Percentiles rank a stretch among this genome's conserved stretches.
Conservation (phyloP, 2,888 invertebrate species). For the Drosophila austrosaltans region DNA sequence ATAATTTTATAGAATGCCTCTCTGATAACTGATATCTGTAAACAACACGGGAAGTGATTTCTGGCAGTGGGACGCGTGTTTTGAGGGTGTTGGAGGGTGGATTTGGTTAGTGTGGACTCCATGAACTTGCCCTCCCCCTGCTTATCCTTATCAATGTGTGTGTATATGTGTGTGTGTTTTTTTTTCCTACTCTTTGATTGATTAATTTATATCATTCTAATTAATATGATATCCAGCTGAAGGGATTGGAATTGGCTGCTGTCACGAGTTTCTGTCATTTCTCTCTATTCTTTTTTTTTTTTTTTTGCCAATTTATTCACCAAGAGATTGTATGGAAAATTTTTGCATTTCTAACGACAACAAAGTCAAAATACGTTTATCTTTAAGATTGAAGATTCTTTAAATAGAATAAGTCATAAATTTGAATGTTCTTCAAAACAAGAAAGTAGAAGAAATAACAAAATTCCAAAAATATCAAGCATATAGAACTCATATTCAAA, state of each 20-base stretch:
- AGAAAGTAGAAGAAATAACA: slow-evolving; percentile 12
- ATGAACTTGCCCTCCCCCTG: slow-evolving; percentile 54
- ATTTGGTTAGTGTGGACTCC: slow-evolving; percentile 35
- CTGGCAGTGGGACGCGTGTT: slow-evolving; percentile 6
- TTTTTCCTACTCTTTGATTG: slow-evolving; percentile 51
- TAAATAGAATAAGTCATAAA: slow-evolving; percentile 27
- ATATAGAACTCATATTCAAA: slow-evolving; percentile 27
- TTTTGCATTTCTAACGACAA: slow-evolving; percentile 20
- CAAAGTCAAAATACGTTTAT: not conserved
- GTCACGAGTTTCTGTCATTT: slow-evolving; percentile 1
- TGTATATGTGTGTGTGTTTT: not conserved
- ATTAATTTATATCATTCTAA: slow-evolving; percentile 52
- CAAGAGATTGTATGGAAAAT: slow-evolving; percentile 34
- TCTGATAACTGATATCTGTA: slow-evolving; percentile 33
- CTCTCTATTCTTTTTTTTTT: slow-evolving; percentile 11
- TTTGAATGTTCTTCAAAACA: slow-evolving; percentile 10
- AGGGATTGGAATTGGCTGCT: not conserved
- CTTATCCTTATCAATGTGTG: slow-evolving; percentile 40
- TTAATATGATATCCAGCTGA: slow-evolving; percentile 35
- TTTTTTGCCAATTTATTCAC: slow-evolving; percentile 25
- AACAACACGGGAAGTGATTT: slow-evolving; percentile 35
- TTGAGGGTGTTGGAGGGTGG: not conserved
- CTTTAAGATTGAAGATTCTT: slow-evolving; percentile 40
- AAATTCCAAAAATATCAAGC: slow-evolving; percentile 24
- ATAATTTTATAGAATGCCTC: slow-evolving; percentile 24